Base-by-base conservation (phyloP, 2,888 invertebrate species). In the Physocephala rufipes region DNA sequence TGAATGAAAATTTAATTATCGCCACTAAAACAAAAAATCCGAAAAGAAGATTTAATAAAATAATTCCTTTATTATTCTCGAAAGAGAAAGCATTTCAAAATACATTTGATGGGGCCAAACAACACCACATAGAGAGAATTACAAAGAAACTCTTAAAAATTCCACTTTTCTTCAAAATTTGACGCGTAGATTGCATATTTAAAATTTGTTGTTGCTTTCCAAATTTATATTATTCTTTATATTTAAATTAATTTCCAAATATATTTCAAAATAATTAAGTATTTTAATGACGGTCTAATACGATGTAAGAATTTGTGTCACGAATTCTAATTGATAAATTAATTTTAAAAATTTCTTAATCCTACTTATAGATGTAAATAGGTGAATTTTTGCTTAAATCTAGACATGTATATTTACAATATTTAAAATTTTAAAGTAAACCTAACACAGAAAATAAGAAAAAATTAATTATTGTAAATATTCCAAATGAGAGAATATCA, bases 341-440 rank as follows among this genome's bases (percentile, higher is more conserved):
- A 63, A 9, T 16, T 45, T 2, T 24, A 19, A 12, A 47, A 30
- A 36, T 66, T 13, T 28, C 1, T 19, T 36, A 36, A 36, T 36
- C 36, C 36, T 36, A 36, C 4, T 65, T 55, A 36, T 53, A 53
- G 36, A 47, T 36, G 30, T 53, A 53, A 7, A 53, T 53, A 49
- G 49, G 45, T 47, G 45, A 45, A 63, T 26, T 63, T 47, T 45
- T 62, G 13, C 15, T n/a, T 36, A 30, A 36, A 66, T 43, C 43
- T 53, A 62, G 53, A 62, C 51, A 63, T 16, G 4, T 28, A 51
- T 69, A 62, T 59, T 45, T 69, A 53, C 53, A 66, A 66, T 49
- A 49, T 69, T 47, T 53, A 30, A 58, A 24, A 19, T 47, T 26
- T 19, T 55, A 9, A 45, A 36, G 9, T 7, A 36, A 7, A 36